A percentile compares a stretch with the other conserved stretches of the same genome.
Conservation (phyloP, 2,797 vertebrate genomes). For the Acipenser transmontanus region DNA sequence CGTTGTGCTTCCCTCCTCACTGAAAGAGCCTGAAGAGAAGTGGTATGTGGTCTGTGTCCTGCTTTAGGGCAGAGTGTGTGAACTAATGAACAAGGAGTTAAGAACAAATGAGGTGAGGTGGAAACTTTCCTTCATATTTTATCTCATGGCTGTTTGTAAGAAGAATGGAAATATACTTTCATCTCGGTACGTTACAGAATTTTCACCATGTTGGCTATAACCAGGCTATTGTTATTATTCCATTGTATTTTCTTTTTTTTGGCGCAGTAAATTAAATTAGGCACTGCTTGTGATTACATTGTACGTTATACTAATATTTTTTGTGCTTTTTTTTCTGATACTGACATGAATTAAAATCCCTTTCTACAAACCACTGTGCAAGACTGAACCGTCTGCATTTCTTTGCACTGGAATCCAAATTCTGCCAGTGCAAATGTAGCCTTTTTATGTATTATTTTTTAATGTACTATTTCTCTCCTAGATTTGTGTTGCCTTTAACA, state of each 20-base stretch:
- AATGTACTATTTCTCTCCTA: conserved; percentile 1
- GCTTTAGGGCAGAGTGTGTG: not conserved
- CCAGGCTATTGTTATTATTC: too few relatives aligned
- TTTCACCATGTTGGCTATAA: not conserved
- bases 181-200: not conserved
- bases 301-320: too few relatives aligned
- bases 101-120: conserved; percentile 8
- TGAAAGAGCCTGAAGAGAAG: too few relatives aligned
- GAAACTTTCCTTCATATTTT: conserved; percentile 22
- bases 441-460: conserved; percentile 5
- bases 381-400: too few relatives aligned
- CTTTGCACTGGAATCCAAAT: not conserved
- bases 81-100: not conserved
- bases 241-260: too few relatives aligned
- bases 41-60: too few relatives aligned
- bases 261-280: too few relatives aligned
- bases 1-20: too few relatives aligned
- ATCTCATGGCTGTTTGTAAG: conserved; percentile 39
- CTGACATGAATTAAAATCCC: too few relatives aligned
- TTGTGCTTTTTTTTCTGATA: too few relatives aligned
- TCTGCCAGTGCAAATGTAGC: conserved; percentile 5
- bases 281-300: too few relatives aligned
- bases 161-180: conserved; percentile 9
- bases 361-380: too few relatives aligned
- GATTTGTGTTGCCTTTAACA: conserved; percentile 5